These are phyloP conservation scores for Lophochroa leadbeateri DNA, from an alignment of 2,113 vertebrate species.

Conservation along the genomic window DNA sequence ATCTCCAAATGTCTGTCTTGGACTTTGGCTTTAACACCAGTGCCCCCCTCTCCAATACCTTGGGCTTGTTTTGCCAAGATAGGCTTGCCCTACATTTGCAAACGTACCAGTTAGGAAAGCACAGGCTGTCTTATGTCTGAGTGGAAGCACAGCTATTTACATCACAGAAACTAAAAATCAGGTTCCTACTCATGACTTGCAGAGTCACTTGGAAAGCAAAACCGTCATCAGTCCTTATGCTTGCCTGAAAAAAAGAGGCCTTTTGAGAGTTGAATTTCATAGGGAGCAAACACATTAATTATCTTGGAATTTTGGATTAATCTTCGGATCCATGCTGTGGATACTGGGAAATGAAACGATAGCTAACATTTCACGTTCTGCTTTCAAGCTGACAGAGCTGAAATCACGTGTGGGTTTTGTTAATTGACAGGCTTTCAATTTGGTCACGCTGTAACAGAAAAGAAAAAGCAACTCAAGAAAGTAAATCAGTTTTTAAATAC, in stretches of 20 bases:
- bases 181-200: neutral
- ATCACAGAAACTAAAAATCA: neutral
- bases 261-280: neutral
- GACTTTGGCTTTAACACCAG: neutral
- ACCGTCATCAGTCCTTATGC: fast-evolving
- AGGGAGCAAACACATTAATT: neutral
- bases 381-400: neutral
- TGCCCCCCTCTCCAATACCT: neutral
- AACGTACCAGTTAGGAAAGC: neutral
- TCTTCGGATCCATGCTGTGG: neutral
- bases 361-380: neutral
- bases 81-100: neutral
- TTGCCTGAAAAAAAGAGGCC: neutral
- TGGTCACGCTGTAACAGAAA: neutral
- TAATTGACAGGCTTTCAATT: neutral
- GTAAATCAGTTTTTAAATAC: neutral
- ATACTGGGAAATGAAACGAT: neutral
- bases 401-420: neutral
- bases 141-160: neutral
- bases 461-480: neutral
- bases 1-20: neutral
- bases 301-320: neutral
- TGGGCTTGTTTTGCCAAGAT: neutral
- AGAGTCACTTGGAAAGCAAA: neutral
- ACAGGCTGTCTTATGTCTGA: neutral